Conservation (phyloP, 2,797 vertebrate genomes). For the Pterois miles region DNA sequence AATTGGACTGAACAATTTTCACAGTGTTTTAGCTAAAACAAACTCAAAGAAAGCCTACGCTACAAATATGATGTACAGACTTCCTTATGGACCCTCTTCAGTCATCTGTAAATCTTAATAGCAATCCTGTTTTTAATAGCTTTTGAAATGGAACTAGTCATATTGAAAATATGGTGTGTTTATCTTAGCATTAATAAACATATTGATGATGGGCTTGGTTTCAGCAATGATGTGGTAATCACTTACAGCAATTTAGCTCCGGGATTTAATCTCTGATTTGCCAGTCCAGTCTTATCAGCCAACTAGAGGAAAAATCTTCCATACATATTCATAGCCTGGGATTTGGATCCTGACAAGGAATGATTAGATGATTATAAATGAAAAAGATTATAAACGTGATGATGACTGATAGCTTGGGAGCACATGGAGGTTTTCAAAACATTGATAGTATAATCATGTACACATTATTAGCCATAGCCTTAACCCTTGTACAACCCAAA, state of each 20-base stretch:
- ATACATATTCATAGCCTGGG: slow-evolving; percentile 43
- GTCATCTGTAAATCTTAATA: slow-evolving; percentile 2
- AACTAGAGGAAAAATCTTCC: slow-evolving; percentile 10
- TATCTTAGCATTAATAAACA: slow-evolving; percentile 43
- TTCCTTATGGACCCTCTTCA: not conserved
- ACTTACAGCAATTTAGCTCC: slow-evolving; percentile 27
- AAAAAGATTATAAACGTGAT: slow-evolving; percentile 16
- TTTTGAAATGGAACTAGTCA: slow-evolving; percentile 13
- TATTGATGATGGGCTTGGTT: slow-evolving; percentile 4
- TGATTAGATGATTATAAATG: slow-evolving; percentile 48
- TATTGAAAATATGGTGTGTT: slow-evolving; percentile 19
- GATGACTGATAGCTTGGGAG: slow-evolving; percentile 45
- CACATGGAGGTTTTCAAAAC: slow-evolving; percentile 13
- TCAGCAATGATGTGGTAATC: slow-evolving; percentile 18
- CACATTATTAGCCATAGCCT: slow-evolving; percentile 2
- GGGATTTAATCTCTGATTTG: slow-evolving; percentile 32
- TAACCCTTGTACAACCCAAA: not conserved
- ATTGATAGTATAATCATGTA: slow-evolving; percentile 24
- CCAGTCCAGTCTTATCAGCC: slow-evolving; percentile 29
- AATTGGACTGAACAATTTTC: not conserved
- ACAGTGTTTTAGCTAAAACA: not conserved
- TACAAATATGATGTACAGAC: not conserved
- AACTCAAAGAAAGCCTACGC: not conserved
- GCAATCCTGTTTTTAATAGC: slow-evolving; percentile 17
- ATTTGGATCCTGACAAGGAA: slow-evolving; percentile 32